phyloP scores from a whole-genome alignment of 1,140 invertebrate genomes.

The Eumaeus atala region DNA sequence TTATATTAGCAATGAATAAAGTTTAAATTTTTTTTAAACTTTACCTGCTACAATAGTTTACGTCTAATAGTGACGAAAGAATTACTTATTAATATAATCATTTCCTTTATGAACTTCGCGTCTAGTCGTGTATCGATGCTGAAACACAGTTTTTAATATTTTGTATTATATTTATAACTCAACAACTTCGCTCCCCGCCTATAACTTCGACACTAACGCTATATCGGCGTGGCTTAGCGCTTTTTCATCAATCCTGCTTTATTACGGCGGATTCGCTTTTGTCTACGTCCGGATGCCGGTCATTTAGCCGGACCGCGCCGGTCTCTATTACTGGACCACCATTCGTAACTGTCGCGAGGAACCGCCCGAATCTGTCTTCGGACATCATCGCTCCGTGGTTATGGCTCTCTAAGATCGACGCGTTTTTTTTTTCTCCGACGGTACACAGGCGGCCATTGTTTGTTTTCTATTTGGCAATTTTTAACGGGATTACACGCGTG shows the following conservation, averaged over 20 bases:
- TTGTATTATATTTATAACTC: neutral
- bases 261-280: constrained; percentile 73
- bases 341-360: constrained; percentile 63
- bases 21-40: too few species aligned
- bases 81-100: too few species aligned
- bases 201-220: constrained; percentile 24
- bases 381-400: constrained; percentile 40
- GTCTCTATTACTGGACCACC: constrained; percentile 60
- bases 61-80: too few species aligned
- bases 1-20: too few species aligned
- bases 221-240: constrained; percentile 74
- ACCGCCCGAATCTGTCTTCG: constrained; percentile 50
- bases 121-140: too few species aligned
- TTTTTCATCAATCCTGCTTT: constrained; percentile 76
- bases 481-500: constrained; percentile 62
- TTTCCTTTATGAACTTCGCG: too few species aligned
- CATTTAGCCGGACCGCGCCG: constrained; percentile 63
- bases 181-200: constrained; percentile 22
- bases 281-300: constrained; percentile 68
- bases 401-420: constrained; percentile 24
- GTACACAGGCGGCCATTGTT: constrained; percentile 39
- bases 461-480: constrained; percentile 70
- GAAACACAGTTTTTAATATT: too few species aligned
- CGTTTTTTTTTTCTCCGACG: constrained; percentile 11
- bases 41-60: too few species aligned